Conservation (phyloP, 2,888 invertebrate species). For the Chironomus riparius region DNA sequence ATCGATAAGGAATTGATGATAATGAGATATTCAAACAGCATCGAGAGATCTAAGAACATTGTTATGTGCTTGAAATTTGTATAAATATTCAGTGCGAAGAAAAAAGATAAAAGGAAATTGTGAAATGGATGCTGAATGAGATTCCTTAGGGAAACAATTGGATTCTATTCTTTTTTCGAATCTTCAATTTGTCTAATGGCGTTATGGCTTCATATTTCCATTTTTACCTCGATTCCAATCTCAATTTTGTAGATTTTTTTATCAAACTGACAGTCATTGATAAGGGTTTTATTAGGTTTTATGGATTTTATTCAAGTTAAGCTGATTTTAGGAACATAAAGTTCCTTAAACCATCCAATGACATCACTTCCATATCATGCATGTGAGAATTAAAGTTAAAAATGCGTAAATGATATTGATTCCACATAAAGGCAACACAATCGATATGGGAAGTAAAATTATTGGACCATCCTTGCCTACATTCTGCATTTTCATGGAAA, state of each 20-base stretch:
- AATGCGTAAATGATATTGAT: too few species aligned
- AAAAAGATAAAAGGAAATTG: background rate
- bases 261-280: background rate
- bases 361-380: too few species aligned
- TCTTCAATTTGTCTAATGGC: constrained; percentile 6
- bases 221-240: background rate
- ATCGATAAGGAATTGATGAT: background rate
- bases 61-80: background rate
- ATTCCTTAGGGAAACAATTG: background rate
- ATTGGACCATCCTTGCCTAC: too few species aligned
- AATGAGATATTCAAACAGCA: background rate
- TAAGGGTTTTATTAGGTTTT: too few species aligned
- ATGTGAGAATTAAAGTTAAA: too few species aligned
- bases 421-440: too few species aligned
- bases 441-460: too few species aligned
- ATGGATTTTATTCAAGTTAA: too few species aligned
- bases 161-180: background rate
- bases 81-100: background rate
- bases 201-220: too few species aligned
- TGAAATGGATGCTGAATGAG: background rate
- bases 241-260: too few species aligned
- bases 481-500: background rate
- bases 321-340: too few species aligned
- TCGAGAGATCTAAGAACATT: background rate
- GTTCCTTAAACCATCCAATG: too few species aligned